Conservation (phyloP, 2,113 vertebrate species). For the Hyaena hyaena region DNA sequence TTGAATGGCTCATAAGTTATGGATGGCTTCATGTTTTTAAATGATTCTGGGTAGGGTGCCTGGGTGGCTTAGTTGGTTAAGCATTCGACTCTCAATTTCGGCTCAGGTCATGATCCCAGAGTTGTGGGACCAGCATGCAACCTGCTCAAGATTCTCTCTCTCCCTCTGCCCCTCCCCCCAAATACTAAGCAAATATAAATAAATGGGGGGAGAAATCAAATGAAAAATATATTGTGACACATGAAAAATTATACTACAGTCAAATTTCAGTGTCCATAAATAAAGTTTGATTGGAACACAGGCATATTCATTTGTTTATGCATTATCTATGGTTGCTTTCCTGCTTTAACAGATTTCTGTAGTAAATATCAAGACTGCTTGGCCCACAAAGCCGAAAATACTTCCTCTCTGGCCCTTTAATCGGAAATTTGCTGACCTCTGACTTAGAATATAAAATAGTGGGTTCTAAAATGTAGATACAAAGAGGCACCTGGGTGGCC, state of each 20-base stretch:
- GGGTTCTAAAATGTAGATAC: not conserved
- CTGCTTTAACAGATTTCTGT: not conserved
- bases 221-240: not conserved
- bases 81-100: no score
- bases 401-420: not conserved
- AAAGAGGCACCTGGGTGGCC: not conserved
- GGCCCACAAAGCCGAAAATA: not conserved
- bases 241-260: not conserved
- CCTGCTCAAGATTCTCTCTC: no score
- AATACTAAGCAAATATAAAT: no score
- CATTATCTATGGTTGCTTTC: not conserved
- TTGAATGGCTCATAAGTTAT: not conserved
- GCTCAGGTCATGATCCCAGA: no score
- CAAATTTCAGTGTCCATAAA: not conserved
- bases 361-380: not conserved
- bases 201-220: not conserved
- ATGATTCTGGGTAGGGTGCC: not conserved
- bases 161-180: no score
- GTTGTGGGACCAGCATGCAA: no score
- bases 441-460: not conserved
- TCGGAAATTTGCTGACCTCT: not conserved
- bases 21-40: not conserved
- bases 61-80: no score
- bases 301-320: not conserved
- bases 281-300: slow-evolving; percentile 8